phyloP scores from a whole-genome alignment of 2,888 invertebrate species.

The Sipha maydis region DNA sequence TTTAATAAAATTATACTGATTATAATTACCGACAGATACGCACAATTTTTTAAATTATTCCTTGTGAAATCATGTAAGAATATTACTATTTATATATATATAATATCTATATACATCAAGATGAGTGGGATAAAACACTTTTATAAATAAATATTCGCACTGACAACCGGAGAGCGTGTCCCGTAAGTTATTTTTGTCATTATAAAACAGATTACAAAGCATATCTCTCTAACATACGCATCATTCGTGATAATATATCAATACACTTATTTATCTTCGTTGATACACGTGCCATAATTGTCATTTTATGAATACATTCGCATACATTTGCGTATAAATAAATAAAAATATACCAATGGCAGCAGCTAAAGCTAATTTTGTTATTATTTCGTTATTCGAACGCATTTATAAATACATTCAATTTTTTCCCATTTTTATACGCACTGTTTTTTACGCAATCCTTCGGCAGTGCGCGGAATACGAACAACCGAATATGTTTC shows the following conservation, averaged over 20 bases:
- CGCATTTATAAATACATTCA: not conserved
- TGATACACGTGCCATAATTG: no score
- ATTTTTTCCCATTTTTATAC: not conserved
- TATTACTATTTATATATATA: constrained; percentile 4
- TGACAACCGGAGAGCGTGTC: not conserved
- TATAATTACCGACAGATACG: not conserved
- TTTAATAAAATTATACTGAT: no score
- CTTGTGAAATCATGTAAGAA: not conserved
- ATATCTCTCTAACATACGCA: not conserved
- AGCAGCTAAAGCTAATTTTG: not conserved
- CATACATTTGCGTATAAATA: no score
- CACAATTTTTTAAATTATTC: not conserved
- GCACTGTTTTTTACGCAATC: not conserved
- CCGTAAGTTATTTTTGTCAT: constrained; percentile 1
- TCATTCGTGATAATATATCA: not conserved
- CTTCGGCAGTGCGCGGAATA: not conserved
- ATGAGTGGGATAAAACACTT: not conserved
- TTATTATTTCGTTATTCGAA: not conserved
- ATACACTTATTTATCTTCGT: no score
- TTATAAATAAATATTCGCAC: not conserved
- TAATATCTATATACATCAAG: not conserved
- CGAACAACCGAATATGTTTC: not conserved
- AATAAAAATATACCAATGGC: not conserved
- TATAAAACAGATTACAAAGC: constrained; percentile 1
- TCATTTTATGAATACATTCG: no score